Evolutionary conservation across 2,888 invertebrate species (phyloP), one percentile per base, ranked within the genome.

Genomic region (Machimus rusticus): DNA sequence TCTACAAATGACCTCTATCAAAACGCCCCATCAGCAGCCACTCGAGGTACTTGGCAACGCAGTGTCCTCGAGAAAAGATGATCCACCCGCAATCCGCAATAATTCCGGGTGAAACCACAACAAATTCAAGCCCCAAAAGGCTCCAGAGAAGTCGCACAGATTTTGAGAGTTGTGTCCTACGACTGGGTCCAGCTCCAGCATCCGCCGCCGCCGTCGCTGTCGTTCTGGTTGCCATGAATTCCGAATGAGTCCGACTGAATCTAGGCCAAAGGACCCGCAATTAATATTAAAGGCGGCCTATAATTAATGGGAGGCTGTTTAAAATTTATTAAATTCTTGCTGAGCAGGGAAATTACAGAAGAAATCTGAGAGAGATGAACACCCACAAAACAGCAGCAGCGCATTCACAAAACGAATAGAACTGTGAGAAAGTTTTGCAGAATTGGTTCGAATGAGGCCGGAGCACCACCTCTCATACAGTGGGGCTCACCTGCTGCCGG

Each of bases 291-390:
- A 31, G 82, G 74, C 31, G 46, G 19, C 28, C 31, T 51, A 84
- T 84, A 84, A 84, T 86, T 86, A 74, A 74, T 86, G 86, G n/a
- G 31, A 85, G 51, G 74, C 43, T 86, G 51, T 86, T 86, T 57
- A 86, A 86, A 86, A 86, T 86, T 86, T 86, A 86, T 74, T 74
- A 86, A 86, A 74, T 76, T 76, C 74, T 74, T 74, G n/a, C 16
- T 74, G 86, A 74, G 23, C 8, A 84, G 84, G 84, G 23, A 84
- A 84, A 84, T 84, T 74, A 84, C 23, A 84, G 84, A 84, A 66
- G 84, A 34, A 84, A 84, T 39, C 39, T 14, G 81, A 84, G 74
- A 66, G 66, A 66, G 12, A 34, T n/a, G 55, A 39, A 39, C 12
- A 66, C 8, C 19, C 82, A 84, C 16, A 4, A 16, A 74, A 9